These are phyloP conservation scores for Drosophila anomelani DNA, from an alignment of 2,888 invertebrate genomes.

Conservation along the genomic window DNA sequence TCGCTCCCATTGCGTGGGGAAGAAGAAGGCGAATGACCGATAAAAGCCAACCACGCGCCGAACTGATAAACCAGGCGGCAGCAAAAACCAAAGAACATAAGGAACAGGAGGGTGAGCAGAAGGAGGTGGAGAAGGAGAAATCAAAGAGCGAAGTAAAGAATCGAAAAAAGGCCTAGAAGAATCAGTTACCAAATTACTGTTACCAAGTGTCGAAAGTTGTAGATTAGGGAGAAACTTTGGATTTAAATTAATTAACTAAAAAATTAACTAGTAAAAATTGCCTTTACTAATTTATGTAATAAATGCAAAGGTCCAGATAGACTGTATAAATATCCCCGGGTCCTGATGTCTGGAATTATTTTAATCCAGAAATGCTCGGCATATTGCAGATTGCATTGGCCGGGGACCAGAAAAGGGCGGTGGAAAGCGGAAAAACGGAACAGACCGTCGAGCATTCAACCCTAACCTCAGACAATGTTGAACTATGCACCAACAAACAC, in stretches of 20 bases:
- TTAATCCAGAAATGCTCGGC: neutral
- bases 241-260: too few species aligned
- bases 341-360: neutral
- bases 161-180: conserved; percentile 20
- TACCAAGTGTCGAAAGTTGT: conserved; percentile 15
- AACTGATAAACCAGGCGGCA: conserved; percentile 43
- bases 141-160: neutral
- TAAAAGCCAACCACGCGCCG: conserved; percentile 71
- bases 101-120: neutral
- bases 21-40: conserved; percentile 76
- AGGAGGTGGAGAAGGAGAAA: conserved; percentile 4
- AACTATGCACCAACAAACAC: conserved; percentile 55
- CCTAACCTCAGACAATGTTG: conserved; percentile 82
- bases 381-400: conserved; percentile 18
- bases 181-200: conserved; percentile 13
- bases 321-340: neutral
- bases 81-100: conserved; percentile 15
- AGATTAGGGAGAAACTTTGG: neutral
- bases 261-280: too few species aligned
- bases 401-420: conserved; percentile 10
- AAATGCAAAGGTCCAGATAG: neutral
- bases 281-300: neutral
- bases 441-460: conserved; percentile 67
- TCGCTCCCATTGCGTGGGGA: conserved; percentile 2
- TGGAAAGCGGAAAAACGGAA: conserved; percentile 19